Base-by-base conservation (phyloP, 2,797 vertebrate species). In the Naso thynnoides region DNA sequence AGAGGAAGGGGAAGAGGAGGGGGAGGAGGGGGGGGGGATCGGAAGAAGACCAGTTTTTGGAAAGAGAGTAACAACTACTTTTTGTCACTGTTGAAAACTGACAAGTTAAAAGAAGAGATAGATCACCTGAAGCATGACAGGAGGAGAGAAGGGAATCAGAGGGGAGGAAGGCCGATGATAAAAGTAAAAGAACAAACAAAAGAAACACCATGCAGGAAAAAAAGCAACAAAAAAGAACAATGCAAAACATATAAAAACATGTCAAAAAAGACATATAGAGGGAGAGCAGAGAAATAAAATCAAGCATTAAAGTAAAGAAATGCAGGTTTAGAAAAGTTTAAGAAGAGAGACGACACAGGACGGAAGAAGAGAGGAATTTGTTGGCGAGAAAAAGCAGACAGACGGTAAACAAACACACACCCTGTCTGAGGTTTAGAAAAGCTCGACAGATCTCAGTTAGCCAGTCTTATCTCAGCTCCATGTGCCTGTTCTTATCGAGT, bases 401-500 rank as follows among this genome's bases (percentile, higher is more conserved):
- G 86, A 86, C 53, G 13, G 85, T 89, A 87, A 88, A 89, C 84
- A 90, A 83, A 83, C 79, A 81, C 83, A 87, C 78, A 4, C 86
- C 81, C 81, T 67, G 81, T 88, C 85, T 87, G 89, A 83, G 79
- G 77, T 81, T 73, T 72, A 65, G 65, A 85, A 82, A 66, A 62
- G 67, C 77, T 84, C 26, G 29, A 78, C 71, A 77, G 79, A 90
- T 80, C 83, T 87, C 76, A 41, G 84, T 73, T 67, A 56, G 71
- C 73, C 36, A 2, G 27, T 77, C 83, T 88, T 88, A 86, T 91
- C 85, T 75, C 52, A 15, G 76, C 77, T 64, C 15, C n/a, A 21
- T 76, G 81, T 54, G 68, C 69, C 71, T 72, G 67, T 44, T 79
- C 76, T 83, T 84, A 87, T 87, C 64, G 1, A 61, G 82, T 19